Evolutionary conservation across 2,113 vertebrate species (phyloP).

Genomic region (Circaetus cinerascens): DNA sequence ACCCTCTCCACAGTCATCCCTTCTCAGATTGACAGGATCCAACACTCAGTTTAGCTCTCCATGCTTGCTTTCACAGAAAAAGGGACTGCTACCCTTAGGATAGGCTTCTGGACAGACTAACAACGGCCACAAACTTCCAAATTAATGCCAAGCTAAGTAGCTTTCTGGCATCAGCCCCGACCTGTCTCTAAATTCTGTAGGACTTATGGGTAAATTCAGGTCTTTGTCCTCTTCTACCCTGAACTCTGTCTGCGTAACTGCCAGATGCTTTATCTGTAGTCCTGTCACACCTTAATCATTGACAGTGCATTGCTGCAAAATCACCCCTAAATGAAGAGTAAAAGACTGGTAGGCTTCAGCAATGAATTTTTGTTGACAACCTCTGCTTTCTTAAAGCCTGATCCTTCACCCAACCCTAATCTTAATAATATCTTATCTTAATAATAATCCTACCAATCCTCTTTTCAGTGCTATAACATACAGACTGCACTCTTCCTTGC

Average conservation of each 20-base stretch:
- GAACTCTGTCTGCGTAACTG: neutral
- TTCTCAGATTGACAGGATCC: neutral
- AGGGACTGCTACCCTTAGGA: neutral
- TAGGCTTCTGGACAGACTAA: neutral
- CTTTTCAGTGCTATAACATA: neutral
- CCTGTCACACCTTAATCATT: neutral
- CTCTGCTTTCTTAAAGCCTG: neutral
- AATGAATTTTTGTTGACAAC: neutral
- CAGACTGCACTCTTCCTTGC: neutral
- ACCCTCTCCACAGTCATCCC: neutral
- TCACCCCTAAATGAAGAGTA: neutral
- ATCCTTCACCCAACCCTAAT: neutral
- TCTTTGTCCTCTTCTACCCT: neutral
- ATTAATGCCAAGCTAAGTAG: neutral
- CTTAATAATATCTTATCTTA: neutral
- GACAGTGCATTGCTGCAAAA: neutral
- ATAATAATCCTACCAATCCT: neutral
- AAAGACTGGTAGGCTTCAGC: neutral
- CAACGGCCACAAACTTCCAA: neutral
- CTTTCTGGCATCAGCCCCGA: neutral
- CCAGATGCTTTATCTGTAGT: neutral
- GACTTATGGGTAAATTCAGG: neutral
- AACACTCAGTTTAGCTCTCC: neutral
- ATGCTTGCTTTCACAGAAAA: neutral
- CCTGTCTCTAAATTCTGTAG: neutral